Conservation (phyloP, 2,113 vertebrate species). For the Chlorodrepanis virens region DNA sequence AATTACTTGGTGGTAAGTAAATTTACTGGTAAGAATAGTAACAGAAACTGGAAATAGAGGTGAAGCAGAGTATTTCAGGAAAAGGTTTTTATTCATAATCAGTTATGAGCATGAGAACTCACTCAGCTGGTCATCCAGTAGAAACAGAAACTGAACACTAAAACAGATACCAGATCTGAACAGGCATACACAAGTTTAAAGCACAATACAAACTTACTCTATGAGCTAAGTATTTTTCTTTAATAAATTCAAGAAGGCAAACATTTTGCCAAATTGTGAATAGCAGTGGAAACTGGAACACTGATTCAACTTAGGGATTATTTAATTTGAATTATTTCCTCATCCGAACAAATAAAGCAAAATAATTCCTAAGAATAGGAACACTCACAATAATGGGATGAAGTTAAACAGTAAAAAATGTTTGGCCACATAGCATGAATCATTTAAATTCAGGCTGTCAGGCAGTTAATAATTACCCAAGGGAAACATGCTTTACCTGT, state of each 20-base stretch:
- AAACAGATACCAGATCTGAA: background rate
- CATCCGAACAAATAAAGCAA: background rate
- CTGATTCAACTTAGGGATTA: background rate
- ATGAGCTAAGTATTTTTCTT: background rate
- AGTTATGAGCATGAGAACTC: background rate
- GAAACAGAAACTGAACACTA: background rate
- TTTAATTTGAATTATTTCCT: background rate
- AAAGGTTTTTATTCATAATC: background rate
- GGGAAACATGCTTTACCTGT: background rate
- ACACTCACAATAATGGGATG: background rate
- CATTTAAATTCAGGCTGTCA: background rate
- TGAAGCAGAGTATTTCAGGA: background rate
- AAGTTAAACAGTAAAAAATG: background rate
- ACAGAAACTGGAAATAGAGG: background rate
- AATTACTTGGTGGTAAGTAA: background rate
- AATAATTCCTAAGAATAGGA: background rate
- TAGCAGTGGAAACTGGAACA: background rate
- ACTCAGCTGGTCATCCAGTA: background rate
- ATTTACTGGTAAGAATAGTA: background rate
- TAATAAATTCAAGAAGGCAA: background rate
- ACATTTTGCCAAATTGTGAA: background rate
- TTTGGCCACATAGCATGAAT: background rate
- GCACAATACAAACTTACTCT: background rate
- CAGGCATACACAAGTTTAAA: background rate
- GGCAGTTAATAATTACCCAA: background rate